Base-by-base conservation (phyloP, 2,113 vertebrate genomes). In the Mugil cephalus region DNA sequence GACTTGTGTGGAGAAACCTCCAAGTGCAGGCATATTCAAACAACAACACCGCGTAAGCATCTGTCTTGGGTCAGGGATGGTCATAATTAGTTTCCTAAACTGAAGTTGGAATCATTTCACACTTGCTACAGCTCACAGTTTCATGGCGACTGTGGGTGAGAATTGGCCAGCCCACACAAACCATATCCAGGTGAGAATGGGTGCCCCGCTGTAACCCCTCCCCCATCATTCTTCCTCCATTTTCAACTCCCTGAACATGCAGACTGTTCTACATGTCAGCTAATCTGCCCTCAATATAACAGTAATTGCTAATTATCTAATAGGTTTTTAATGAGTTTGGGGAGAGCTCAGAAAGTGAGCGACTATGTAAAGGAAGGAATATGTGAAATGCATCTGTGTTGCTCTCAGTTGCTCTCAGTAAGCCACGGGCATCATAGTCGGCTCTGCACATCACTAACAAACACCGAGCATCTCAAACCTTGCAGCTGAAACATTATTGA, bases 241-340 rank as follows among this genome's bases (percentile, higher is more conserved):
- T 79, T 85, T 45, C 84, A 91, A 81, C 69, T 92, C 88, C 90
- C 88, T 74, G 72, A 88, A 83, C 89, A 84, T 82, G 75, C 63
- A 35, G 38, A 82, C 83, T 86, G 89, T 80, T 92, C 90, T 75
- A 92, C 90, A 92, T 91, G 92, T 90, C 92, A 91, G 90, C 88
- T 88, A 84, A 92, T 92, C 86, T 91, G 91, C 85, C 89, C 92
- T 93, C 91, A 89, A 93, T 92, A 86, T 75, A 88, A 87, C 88
- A 79, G 88, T 91, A 91, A 91, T 89, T 88, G 87, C 90, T 91
- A 91, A 93, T 90, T 88, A 92, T 91, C 91, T 92, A 87, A 92
- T 91, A 88, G 82, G 83, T 73, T 90, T 92, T 91, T 93, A 93
- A 93, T 93, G 92, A 93, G 91, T 93, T 92, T 80, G 65, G 86